Base-by-base conservation (phyloP, 2,113 vertebrate species). In the Sander vitreus region DNA sequence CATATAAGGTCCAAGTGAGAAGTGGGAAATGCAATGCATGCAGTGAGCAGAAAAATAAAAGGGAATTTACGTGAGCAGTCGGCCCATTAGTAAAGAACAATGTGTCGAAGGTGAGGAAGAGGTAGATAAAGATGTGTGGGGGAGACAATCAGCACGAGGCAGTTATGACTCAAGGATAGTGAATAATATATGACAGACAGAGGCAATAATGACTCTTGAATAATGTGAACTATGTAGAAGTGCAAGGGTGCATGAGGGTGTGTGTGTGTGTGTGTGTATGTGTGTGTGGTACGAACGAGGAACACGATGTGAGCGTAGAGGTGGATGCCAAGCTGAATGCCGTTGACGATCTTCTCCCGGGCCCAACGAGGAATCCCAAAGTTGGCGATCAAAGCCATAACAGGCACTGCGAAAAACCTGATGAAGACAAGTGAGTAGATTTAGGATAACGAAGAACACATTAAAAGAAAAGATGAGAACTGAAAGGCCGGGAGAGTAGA, bases 281-380 rank as follows among this genome's bases (percentile, higher is more conserved):
- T 51, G 54, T 6, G 53, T 36, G 73, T 4, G 67, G 48, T 80
- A 93, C 93, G 73, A 80, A 94, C 92, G 15, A 94, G 95, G 86
- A 98, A 98, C 70, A 98, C 96, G 0, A 96, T 94, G 18, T 98
- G 97, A n/a, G 97, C 97, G 4, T 98, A 98, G 76, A 98, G 94
- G 87, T 97, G 97, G 78, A 97, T 97, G 23, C 97, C 97, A 27
- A 98, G 92, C 92, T 98, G 97, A 85, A 98, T 97, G 36, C 97
- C 97, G 2, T 98, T 98, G 50, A 98, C 97, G 9, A 98, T 97
- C 94, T 98, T 98, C 94, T 98, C 97, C 27, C 97, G 94, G 16
- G 97, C 97, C 97, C 97, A 98, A 59, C 97, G 97, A 25, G 97
- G 96, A 82, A 98, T 98, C 64, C 96, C 97, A 3, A 97, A 98